Evolutionary conservation across 2,113 vertebrate species (phyloP).

Genomic region (Vicugna pacos): DNA sequence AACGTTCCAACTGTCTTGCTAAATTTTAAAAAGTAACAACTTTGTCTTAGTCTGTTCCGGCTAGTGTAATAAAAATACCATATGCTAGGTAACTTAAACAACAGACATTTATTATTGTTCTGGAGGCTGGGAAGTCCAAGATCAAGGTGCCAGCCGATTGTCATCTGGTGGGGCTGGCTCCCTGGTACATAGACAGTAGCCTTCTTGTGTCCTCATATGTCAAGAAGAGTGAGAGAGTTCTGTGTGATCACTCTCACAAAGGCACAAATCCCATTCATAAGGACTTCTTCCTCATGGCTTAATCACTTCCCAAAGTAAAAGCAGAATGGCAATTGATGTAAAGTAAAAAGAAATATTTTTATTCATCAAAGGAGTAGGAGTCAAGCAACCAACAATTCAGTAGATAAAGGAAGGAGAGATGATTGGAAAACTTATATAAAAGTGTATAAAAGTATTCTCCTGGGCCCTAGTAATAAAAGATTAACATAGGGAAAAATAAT

Average conservation of each 20-base stretch:
- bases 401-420: neutral
- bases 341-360: neutral
- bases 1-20: neutral
- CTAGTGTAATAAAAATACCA: neutral
- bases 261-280: neutral
- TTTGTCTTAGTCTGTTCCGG: neutral
- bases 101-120: neutral
- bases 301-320: neutral
- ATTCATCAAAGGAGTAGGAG: constrained; percentile 2
- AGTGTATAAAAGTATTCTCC: neutral
- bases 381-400: neutral
- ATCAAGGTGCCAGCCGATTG: neutral
- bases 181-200: neutral
- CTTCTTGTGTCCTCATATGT: neutral
- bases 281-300: neutral
- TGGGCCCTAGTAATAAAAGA: neutral
- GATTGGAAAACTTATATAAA: constrained; percentile 1
- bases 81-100: neutral
- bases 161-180: neutral
- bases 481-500: neutral
- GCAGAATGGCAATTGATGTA: neutral
- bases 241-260: neutral
- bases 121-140: neutral
- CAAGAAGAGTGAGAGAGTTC: neutral
- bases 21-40: neutral